Conservation (phyloP, 2,113 vertebrate species). For the Zonotrichia leucophrys region DNA sequence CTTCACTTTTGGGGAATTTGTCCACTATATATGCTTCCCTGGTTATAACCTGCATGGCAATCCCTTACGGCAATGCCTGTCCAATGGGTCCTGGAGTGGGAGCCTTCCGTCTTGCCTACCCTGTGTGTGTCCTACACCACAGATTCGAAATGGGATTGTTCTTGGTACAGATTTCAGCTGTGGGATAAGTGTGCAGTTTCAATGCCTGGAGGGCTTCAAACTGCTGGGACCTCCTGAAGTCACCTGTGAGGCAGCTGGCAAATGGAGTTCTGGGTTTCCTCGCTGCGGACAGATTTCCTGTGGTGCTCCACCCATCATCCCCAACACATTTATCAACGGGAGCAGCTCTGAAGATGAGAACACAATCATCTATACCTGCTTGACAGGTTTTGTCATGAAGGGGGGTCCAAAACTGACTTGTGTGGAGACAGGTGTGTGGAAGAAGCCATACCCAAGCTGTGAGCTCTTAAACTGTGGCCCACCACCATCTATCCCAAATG, state of each 20-base stretch:
- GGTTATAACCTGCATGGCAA: slow-evolving; percentile 86
- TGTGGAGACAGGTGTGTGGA: slow-evolving; percentile 83
- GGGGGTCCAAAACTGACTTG: slow-evolving; percentile 83
- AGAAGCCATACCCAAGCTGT: slow-evolving; percentile 84
- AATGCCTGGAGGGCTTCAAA: slow-evolving; percentile 85
- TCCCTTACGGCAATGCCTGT: slow-evolving; percentile 82
- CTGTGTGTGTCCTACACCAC: slow-evolving; percentile 81
- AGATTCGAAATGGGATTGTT: slow-evolving; percentile 77
- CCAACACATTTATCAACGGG: slow-evolving; percentile 83
- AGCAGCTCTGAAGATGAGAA: slow-evolving; percentile 76
- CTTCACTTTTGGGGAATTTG: slow-evolving; percentile 81
- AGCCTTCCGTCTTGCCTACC: slow-evolving; percentile 81
- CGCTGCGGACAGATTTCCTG: slow-evolving; percentile 82
- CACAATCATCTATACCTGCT: slow-evolving; percentile 85
- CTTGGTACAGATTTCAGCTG: slow-evolving; percentile 81
- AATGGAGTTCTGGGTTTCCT: slow-evolving; percentile 89
- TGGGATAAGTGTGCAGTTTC: slow-evolving; percentile 78
- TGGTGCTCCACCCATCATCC: slow-evolving; percentile 78
- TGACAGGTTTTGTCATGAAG: slow-evolving; percentile 80
- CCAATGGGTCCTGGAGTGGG: slow-evolving; percentile 87
- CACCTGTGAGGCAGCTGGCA: slow-evolving; percentile 82
- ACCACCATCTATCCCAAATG: slow-evolving; percentile 81
- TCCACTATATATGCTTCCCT: slow-evolving; percentile 88
- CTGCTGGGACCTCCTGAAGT: slow-evolving; percentile 84
- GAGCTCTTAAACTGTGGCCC: slow-evolving; percentile 85